phyloP scores from a whole-genome alignment of 2,113 vertebrate species.

The Ceyx margarethae region DNA sequence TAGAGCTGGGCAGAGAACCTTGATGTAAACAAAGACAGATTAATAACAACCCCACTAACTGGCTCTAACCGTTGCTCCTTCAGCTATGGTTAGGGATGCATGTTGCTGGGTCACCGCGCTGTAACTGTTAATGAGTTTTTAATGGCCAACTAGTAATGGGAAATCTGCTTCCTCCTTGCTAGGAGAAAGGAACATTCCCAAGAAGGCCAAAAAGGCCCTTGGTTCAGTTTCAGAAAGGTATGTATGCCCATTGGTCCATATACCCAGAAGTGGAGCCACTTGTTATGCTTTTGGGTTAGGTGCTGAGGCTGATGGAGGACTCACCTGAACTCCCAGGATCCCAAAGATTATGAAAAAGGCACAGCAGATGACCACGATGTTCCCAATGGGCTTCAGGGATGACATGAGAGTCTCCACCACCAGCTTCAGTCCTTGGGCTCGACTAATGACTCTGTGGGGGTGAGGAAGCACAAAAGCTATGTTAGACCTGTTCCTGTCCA shows the following conservation, averaged over 20 bases:
- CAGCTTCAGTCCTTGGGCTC: slow-evolving; percentile 96
- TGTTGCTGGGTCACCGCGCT: background rate
- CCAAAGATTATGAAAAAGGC: slow-evolving; percentile 99
- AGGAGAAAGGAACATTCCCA: background rate
- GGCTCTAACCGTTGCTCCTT: background rate
- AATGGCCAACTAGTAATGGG: background rate
- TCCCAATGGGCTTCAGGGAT: slow-evolving; percentile 97
- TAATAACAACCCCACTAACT: background rate
- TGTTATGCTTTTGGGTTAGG: rapidly evolving
- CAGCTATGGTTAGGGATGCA: background rate
- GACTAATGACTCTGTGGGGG: slow-evolving; percentile 89
- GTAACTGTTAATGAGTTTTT: background rate
- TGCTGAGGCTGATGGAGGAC: background rate
- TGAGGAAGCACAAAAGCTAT: background rate
- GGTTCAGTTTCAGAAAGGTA: background rate
- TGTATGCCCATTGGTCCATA: background rate
- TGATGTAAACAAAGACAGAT: background rate
- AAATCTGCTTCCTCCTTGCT: background rate
- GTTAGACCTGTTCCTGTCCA: background rate
- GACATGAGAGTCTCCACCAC: slow-evolving; percentile 99
- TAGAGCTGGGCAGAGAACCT: background rate
- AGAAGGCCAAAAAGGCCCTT: background rate
- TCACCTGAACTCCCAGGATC: slow-evolving; percentile 97
- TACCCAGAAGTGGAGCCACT: background rate
- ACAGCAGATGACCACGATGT: slow-evolving; percentile 99